A percentile compares a stretch with the other conserved stretches of the same genome.
Conservation (phyloP, 2,113 vertebrate genomes). For the Pan paniscus region DNA sequence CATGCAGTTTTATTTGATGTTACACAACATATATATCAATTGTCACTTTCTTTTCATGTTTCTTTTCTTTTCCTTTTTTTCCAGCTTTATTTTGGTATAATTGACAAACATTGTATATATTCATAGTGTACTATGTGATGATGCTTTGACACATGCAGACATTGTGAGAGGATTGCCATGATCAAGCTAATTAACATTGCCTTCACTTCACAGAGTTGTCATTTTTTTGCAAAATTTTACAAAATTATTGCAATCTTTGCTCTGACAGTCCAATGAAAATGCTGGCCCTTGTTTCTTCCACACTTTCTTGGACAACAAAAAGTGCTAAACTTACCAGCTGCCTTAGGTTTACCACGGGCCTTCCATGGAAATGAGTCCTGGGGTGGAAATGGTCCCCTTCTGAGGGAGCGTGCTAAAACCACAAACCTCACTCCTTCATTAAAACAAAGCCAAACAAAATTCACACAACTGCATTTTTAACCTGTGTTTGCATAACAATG, state of each 20-base stretch:
- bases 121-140: not conserved
- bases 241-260: not conserved
- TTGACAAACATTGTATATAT: not conserved
- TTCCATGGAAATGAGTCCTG: not conserved
- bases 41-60: conserved; percentile 75
- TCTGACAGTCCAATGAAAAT: not conserved
- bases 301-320: not conserved
- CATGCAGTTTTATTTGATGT: conserved; percentile 57
- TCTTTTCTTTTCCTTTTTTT: conserved; percentile 1
- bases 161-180: not conserved
- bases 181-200: not conserved
- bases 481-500: conserved; percentile 24
- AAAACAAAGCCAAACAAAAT: conserved; percentile 13
- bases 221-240: not conserved
- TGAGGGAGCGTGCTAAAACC: not conserved
- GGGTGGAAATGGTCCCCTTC: not conserved
- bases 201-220: not conserved
- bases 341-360: not conserved
- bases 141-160: not conserved
- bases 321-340: not conserved
- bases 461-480: not conserved
- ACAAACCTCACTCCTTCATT: not conserved
- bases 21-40: conserved; percentile 62
- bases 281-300: not conserved
- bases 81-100: not conserved